Conservation (phyloP, 2,113 vertebrate species). For the Symphodus melops region DNA sequence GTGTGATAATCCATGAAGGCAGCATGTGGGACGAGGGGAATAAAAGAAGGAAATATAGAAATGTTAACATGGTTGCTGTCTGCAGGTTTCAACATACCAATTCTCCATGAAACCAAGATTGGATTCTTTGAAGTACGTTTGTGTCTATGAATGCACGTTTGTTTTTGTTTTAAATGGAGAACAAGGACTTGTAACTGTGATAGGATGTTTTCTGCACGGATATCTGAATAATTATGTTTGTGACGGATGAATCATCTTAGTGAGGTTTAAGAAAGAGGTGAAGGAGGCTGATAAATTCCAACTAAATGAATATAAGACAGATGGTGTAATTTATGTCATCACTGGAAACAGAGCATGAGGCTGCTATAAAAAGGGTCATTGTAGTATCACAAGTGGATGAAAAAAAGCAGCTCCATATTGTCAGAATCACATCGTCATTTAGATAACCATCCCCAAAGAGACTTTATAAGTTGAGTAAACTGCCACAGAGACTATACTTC, state of each 20-base stretch:
- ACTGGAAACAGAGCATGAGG: conserved; percentile 39
- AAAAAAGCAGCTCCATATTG: conserved; percentile 65
- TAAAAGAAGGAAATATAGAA: conserved; percentile 80
- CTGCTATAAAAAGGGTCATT: conserved; percentile 57
- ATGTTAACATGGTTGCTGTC: conserved; percentile 60
- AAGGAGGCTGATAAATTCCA: conserved; percentile 10
- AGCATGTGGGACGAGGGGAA: conserved; percentile 77
- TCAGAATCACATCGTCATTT: conserved; percentile 70
- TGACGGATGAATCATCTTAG: neutral
- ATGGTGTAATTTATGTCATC: conserved; percentile 68
- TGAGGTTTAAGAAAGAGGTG: neutral
- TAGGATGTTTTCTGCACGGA: neutral
- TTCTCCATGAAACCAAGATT: conserved; percentile 21
- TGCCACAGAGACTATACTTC: conserved; percentile 68
- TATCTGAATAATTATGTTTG: conserved; percentile 5
- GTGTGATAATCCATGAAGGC: conserved; percentile 83
- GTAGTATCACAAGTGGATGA: conserved; percentile 55
- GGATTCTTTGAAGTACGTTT: conserved; percentile 12
- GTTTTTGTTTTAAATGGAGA: neutral
- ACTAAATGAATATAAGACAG: conserved; percentile 48
- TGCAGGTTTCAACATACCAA: conserved; percentile 40
- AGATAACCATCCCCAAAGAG: conserved; percentile 61
- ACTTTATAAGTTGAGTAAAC: conserved; percentile 75
- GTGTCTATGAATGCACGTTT: neutral
- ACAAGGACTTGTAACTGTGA: neutral